Evolutionary conservation across 2,113 vertebrate genomes (phyloP).

Genomic region (Takifugu flavidus): DNA sequence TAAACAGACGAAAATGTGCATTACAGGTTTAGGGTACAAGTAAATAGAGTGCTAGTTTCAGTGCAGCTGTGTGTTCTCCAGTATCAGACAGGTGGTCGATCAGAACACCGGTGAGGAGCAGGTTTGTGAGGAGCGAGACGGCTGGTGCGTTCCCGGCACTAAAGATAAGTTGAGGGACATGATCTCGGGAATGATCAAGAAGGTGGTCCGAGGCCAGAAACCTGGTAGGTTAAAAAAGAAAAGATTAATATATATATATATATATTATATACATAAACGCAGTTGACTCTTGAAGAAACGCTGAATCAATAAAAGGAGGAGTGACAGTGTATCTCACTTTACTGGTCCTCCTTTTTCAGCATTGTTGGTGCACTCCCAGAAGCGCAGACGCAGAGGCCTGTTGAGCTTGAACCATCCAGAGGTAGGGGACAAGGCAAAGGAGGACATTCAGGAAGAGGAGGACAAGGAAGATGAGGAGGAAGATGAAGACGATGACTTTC

Average conservation of each 20-base stretch:
- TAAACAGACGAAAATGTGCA: too few species aligned
- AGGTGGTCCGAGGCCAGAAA: constrained; percentile 77
- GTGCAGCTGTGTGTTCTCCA: constrained; percentile 43
- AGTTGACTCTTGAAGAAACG: too few species aligned
- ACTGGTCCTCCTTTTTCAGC: constrained; percentile 11
- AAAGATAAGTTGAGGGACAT: constrained; percentile 85
- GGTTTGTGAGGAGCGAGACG: constrained; percentile 85
- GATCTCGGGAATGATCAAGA: constrained; percentile 89
- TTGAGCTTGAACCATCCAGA: neutral
- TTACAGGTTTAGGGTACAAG: neutral
- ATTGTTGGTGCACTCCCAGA: constrained; percentile 3
- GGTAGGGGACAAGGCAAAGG: constrained; percentile 14
- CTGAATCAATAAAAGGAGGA: too few species aligned
- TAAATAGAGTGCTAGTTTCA: neutral
- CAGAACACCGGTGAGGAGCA: constrained; percentile 76
- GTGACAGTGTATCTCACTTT: too few species aligned
- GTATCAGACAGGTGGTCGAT: constrained; percentile 81
- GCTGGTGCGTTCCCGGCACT: constrained; percentile 91
- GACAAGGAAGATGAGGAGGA: constrained; percentile 78
- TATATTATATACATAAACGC: too few species aligned
- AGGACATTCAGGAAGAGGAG: constrained; percentile 41
- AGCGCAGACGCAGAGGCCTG: constrained; percentile 14
- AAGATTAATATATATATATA: too few species aligned
- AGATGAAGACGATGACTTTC: constrained; percentile 86
- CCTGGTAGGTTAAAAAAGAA: constrained; percentile 31